Percentiles rank a stretch among this genome's conserved stretches.
phyloP scores from a whole-genome alignment of 2,888 invertebrate genomes.

The Phrixothrix hirtus region DNA sequence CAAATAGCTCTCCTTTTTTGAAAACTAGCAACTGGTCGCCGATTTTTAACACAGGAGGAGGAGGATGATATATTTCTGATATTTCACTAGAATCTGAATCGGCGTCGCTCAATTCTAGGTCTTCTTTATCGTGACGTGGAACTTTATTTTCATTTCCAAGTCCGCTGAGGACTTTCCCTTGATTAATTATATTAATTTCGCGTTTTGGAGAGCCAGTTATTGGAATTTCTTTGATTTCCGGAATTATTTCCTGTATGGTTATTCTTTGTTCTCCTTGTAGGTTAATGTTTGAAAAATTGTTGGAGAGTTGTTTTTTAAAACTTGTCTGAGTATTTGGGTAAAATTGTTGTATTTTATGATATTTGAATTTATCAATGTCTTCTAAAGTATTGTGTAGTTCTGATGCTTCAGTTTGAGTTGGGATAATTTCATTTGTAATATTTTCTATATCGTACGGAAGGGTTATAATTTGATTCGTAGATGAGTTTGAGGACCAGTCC shows the following conservation, averaged over 20 bases:
- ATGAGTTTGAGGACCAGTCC: conserved; percentile 23
- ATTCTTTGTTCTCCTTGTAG: conserved; percentile 37
- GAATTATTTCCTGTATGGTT: conserved; percentile 66
- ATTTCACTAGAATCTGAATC: conserved; percentile 52
- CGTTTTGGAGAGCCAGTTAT: conserved; percentile 49
- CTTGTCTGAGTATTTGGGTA: neutral
- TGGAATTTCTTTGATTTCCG: conserved; percentile 54
- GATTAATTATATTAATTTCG: conserved; percentile 29
- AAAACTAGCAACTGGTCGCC: conserved; percentile 53
- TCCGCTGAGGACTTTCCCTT: conserved; percentile 1
- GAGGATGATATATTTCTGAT: conserved; percentile 50
- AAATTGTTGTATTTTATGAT: neutral
- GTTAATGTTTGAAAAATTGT: neutral
- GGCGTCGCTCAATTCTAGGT: conserved; percentile 37
- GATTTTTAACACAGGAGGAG: conserved; percentile 52
- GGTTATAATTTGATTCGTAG: conserved; percentile 17
- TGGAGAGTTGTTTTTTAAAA: neutral
- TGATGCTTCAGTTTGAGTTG: neutral
- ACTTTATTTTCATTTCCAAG: neutral
- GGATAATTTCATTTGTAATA: neutral
- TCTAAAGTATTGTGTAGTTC: neutral
- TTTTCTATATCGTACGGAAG: conserved; percentile 16
- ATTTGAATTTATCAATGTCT: neutral
- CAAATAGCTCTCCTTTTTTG: conserved; percentile 50
- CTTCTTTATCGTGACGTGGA: conserved; percentile 6